phyloP scores from a whole-genome alignment of 2,888 invertebrate genomes.

The Griposia aprilina region DNA sequence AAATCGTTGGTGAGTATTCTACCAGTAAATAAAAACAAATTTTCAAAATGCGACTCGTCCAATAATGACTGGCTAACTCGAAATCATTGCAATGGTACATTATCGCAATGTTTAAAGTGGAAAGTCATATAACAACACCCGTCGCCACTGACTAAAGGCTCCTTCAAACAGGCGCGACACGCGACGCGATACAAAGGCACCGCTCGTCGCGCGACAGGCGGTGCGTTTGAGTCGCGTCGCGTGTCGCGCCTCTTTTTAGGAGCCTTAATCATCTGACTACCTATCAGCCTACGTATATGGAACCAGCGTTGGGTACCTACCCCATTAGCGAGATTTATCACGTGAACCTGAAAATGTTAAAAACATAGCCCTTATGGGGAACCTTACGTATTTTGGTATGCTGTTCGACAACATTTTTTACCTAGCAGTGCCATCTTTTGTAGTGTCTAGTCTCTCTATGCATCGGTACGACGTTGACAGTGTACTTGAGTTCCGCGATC shows the following conservation, averaged over 20 bases:
- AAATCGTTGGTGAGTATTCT: constrained; percentile 93
- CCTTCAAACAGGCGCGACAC: no score
- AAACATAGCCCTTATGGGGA: background rate
- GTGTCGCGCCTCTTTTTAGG: no score
- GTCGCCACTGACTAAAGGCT: background rate
- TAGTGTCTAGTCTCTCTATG: background rate
- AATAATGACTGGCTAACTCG: background rate
- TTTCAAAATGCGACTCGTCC: background rate
- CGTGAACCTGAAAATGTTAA: background rate
- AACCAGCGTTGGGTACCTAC: background rate
- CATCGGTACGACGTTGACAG: no score
- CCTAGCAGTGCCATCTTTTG: constrained; percentile 44
- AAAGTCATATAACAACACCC: background rate
- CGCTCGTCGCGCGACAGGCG: no score
- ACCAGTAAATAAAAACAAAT: background rate
- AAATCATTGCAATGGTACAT: background rate
- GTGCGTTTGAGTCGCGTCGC: no score
- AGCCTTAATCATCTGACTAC: background rate
- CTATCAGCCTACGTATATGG: no score
- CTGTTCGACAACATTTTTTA: background rate
- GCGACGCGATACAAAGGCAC: no score
- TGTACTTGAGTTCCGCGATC: background rate
- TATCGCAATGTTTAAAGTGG: background rate
- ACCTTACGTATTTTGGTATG: background rate
- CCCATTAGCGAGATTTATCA: background rate